Base-by-base conservation (phyloP, 2,888 invertebrate species). In the Panopea generosa region DNA sequence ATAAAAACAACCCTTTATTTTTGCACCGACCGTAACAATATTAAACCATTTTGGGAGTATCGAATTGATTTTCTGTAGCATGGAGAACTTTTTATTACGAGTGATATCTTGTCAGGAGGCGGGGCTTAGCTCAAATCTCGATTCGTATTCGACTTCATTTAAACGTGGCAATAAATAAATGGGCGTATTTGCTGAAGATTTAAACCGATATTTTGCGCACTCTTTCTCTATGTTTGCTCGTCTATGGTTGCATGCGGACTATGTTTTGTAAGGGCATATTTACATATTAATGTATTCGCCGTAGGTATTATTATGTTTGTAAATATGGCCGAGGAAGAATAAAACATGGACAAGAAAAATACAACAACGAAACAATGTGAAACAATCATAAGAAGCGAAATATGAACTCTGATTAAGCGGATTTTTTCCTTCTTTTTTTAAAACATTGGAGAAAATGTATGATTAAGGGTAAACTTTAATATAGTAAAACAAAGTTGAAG, bases 11-110 rank as follows among this genome's bases (percentile, higher is more conserved):
- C 22, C 16, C 22, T 63, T 45, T 40, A 67, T 55, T 9, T 65
- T 72, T 59, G 56, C 56, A 61, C 38, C 26, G 43, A 49, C 45
- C 43, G 57, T 77, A 61, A 77, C 72, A 45, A 65, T 60, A 65
- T 72, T 68, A 62, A 60, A 63, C 67, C 70, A 72, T 77, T 62
- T 77, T 69, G 60, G 66, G 69, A 65, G 69, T 72, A 65, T 63
- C 72, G 56, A 60, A 72, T 73, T 65, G 61, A 77, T 72, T 69
- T 7, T 53, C 45, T 24, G 55, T 26, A 56, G 56, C 65, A 61
- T 76, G 71, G 71, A 76, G 71, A 76, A 71, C 62, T 52, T 67
- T 57, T 67, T 62, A 66, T 67, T 73, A 67, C 67, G 52, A 56
- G 6, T 40, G 24, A n/a, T 61, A 49, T 61, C 50, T 62, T 56